Conservation (phyloP, 37 sponge, comb jelly and placozoan species). For the Corticium candelabrum region DNA sequence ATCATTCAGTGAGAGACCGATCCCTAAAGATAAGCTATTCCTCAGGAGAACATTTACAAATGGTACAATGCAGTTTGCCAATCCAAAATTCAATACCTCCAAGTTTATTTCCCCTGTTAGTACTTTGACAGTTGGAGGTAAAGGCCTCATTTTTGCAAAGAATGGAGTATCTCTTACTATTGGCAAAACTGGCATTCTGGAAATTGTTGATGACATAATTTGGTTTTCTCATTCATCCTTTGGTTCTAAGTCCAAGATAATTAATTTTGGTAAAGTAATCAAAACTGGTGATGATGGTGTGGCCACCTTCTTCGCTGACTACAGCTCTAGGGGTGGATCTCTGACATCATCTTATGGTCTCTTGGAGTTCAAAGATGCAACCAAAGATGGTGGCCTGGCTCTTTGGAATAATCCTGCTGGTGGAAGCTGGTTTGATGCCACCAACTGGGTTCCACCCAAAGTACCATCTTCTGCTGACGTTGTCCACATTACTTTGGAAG, state of each 20-base stretch:
- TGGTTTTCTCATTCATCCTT: background rate
- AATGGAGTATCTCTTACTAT: background rate
- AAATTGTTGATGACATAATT: background rate
- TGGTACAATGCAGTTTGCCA: conserved; percentile 6
- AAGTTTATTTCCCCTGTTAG: background rate
- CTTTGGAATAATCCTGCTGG: background rate
- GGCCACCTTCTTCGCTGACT: background rate
- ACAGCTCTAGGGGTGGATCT: background rate
- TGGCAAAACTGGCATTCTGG: conserved; percentile 3
- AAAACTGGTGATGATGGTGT: background rate
- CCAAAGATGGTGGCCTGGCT: background rate
- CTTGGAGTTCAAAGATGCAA: background rate
- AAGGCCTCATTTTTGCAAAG: background rate
- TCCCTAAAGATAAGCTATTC: background rate
- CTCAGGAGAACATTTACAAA: background rate
- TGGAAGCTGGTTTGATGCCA: background rate
- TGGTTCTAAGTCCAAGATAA: background rate
- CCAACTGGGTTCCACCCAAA: background rate
- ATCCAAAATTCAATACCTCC: background rate
- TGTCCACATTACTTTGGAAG: background rate
- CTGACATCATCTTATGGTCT: background rate
- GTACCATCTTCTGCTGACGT: background rate
- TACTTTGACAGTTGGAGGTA: background rate
- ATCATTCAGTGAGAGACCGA: background rate
- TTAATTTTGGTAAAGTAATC: background rate